Evolutionary conservation across 2,113 vertebrate genomes (phyloP), one percentile per base, ranked within the genome.

Genomic region (Muntiacus reevesi): DNA sequence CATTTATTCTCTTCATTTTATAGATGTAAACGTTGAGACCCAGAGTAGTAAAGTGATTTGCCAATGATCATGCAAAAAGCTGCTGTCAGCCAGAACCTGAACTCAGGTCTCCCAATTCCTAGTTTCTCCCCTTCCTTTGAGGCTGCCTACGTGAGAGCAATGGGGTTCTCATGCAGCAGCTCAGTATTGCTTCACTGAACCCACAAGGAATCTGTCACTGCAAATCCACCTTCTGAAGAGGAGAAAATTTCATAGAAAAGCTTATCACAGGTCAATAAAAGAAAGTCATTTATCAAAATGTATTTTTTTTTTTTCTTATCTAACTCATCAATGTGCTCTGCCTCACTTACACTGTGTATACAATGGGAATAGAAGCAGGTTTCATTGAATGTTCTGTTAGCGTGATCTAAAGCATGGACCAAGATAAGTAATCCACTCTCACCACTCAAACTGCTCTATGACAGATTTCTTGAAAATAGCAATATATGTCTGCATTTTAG

Each of bases 1-100:
- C 64, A 67, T 83, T 91, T 94, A 89, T 94, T 83, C 43, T 59
- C 59, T 11, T 93, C 78, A 36, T 87, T 96, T 98, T 57, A 71
- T 71, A 96, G 15, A n/a, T 76, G 33, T 43, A 67, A 67, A 97
- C 67, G 47, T 30, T 81, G 54, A 97, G 40, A 93, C 47, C 8
- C 54, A 84, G 52, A 67, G 45, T 36, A 74, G 57, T 71, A 78
- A 78, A 87, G 36, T 47, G 57, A 86, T 36, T 96, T 95, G 19
- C 23, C 19, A 91, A 15, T n/a, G 60, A 36, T 67, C 67, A 19
- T 11, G 52, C 45, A 88, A 52, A 27, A 94, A 86, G 3, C 64
- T 71, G 23, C 50, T 88, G 7, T 17, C 62, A 92, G 54, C 45
- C 47, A 55, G 74, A 82, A 67, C 47, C 14, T 43, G 81, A 93